Base-by-base conservation (phyloP, 2,888 invertebrate species). In the Philopedon plagiatum region DNA sequence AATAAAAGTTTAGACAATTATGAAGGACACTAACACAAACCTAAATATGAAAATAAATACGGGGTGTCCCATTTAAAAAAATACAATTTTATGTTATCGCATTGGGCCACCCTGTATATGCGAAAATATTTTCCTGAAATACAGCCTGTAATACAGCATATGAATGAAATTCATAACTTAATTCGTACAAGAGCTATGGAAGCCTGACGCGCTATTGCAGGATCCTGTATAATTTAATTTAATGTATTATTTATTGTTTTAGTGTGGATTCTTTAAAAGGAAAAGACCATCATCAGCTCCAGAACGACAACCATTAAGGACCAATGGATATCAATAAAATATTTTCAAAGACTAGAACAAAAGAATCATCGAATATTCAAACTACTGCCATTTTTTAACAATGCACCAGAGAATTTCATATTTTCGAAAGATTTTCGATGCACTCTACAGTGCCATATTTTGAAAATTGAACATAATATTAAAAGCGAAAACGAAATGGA, bases 261-360 rank as follows among this genome's bases (percentile, higher is more conserved):
- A 96, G 96, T 93, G 94, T 84, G 96, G 96, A 73, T 97, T 97
- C 91, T 97, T 97, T 89, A 95, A 95, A 84, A 90, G 96, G 82
- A 94, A 95, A 86, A 91, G 96, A 23, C 96, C 96, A 56, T 89
- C 91, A 0, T 91, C 92, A 83, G 91, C 93, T 79, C 91, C 94
- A 46, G 95, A 96, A 87, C 89, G 94, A 60, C 94, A 95, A 83
- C 95, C 95, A 1, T 86, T 96, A 77, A 93, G 94, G 85, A 89
- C 94, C 76, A 92, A 93, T 80, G 92, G 92, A 54, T 91, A 90
- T 78, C 85, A 87, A 21, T 15, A 32, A 41, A 21, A 7, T 11
- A 60, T 29, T 51, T 56, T 21, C 15, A 29, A 73, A 62, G 34
- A 61, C 19, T 58, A 13, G 11, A 13, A 39, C 15, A n/a, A 63